Base-by-base conservation (phyloP, 2,113 vertebrate genomes). In the Bostrychus sinensis region DNA sequence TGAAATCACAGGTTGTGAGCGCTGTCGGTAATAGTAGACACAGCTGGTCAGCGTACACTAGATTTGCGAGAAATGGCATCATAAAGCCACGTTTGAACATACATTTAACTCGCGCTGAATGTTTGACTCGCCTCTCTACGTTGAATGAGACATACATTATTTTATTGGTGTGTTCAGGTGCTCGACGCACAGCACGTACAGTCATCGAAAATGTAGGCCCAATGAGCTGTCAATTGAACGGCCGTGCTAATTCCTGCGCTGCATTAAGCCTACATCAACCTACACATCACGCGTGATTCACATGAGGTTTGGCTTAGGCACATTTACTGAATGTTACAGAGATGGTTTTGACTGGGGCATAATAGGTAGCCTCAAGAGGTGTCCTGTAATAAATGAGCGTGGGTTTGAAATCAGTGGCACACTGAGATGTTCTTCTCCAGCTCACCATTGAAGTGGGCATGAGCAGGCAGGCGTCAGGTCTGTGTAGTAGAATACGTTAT, bases 401-500 rank as follows among this genome's bases (percentile, higher is more conserved):
- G 58, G 68, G 68, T 82, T 70, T 61, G 55, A 50, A 69, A 70
- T 20, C 14, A 70, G 67, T 17, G n/a, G 51, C 54, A 67, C 58
- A 64, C 66, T 75, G 37, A 56, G 46, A 58, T 80, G 10, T 70
- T 71, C 54, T 48, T 38, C 70, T 69, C 20, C 17, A 60, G 20
- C 74, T 77, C 73, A 72, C 68, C 68, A 51, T 39, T 70, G 59
- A 48, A 63, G 54, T 58, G 39, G 43, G 56, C 45, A 70, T 80
- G 76, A 73, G 64, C 74, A 66, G 57, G 56, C 34, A 58, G 67
- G 76, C 43, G 70, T 66, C 53, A 3, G 39, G 65, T 54, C 56
- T 69, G 66, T 55, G 80, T 87, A 81, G 82, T 79, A 85, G 85
- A 83, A 84, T 85, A 82, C 67, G 36, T 74, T 77, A 85, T 81